A percentile compares a stretch with the other conserved stretches of the same genome.
Evolutionary conservation across 2,113 vertebrate species (phyloP).

Genomic region (Equus przewalskii): DNA sequence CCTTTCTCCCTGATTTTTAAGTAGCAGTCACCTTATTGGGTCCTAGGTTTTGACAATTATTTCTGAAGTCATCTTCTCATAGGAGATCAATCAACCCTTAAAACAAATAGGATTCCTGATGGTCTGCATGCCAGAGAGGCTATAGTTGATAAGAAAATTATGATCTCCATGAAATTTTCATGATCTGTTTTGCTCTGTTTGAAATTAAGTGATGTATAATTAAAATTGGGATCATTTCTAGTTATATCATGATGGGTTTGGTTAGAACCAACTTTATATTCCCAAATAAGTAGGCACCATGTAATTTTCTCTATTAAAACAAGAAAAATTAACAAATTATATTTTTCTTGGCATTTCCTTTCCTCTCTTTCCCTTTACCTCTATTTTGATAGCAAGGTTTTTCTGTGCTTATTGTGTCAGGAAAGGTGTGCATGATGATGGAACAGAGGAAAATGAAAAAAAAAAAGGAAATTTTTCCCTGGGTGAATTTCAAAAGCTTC

Average conservation of each 20-base stretch:
- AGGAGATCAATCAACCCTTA: not conserved
- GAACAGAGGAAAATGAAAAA: not conserved
- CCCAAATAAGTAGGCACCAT: not conserved
- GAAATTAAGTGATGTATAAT: not conserved
- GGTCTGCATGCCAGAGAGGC: not conserved
- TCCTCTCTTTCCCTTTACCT: not conserved
- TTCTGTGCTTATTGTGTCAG: not conserved
- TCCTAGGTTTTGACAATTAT: not conserved
- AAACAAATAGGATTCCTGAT: not conserved
- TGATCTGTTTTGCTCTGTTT: not conserved
- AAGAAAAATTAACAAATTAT: slow-evolving; percentile 4
- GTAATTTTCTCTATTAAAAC: not conserved
- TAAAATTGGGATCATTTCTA: not conserved
- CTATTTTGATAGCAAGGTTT: not conserved
- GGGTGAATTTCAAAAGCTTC: not conserved
- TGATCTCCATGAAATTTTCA: not conserved
- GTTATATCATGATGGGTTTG: not conserved
- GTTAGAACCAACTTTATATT: not conserved
- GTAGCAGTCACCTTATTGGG: not conserved
- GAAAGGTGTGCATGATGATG: not conserved
- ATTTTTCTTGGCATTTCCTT: not conserved
- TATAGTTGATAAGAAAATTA: not conserved
- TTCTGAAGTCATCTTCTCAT: not conserved
- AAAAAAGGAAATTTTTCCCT: not conserved
- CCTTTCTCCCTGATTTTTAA: not conserved